phyloP scores from a whole-genome alignment of 35 echinoderm and acorn worm species.

The Ophioderma brevispina region DNA sequence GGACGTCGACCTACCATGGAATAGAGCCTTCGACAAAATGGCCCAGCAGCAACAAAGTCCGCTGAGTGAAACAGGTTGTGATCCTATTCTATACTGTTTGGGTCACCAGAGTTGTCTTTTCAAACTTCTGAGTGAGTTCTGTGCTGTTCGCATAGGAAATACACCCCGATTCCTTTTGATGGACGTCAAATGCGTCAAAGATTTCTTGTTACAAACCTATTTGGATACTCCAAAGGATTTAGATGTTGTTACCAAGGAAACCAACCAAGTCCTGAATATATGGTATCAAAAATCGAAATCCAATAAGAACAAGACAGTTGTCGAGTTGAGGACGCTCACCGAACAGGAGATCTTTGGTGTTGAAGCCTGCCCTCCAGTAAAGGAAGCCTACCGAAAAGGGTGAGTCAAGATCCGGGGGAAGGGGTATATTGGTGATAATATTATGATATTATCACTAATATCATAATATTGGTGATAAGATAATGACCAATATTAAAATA shows the following conservation, averaged over 20 bases:
- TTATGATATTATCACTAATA: no score
- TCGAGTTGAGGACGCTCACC: background rate
- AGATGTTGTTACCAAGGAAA: background rate
- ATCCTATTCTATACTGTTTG: constrained; percentile 80
- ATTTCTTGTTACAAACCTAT: background rate
- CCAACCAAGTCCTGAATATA: background rate
- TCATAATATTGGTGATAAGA: no score
- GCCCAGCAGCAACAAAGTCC: constrained; percentile 23
- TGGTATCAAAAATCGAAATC: background rate
- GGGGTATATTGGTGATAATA: no score
- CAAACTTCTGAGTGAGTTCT: constrained; percentile 75
- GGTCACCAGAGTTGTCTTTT: constrained; percentile 86
- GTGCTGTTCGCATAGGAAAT: constrained; percentile 3
- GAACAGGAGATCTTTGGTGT: background rate
- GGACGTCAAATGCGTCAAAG: background rate
- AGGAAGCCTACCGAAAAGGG: background rate
- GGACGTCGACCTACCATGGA: background rate
- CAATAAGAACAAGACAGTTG: background rate
- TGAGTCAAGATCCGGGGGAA: background rate
- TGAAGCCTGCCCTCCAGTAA: background rate
- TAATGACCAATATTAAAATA: no score
- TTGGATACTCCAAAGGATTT: background rate
- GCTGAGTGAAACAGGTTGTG: constrained; percentile 74
- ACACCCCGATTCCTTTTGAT: background rate
- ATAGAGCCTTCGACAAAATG: constrained; percentile 37